Evolutionary conservation across 1,140 invertebrate species (phyloP).

Genomic region (Nylanderia fulva): DNA sequence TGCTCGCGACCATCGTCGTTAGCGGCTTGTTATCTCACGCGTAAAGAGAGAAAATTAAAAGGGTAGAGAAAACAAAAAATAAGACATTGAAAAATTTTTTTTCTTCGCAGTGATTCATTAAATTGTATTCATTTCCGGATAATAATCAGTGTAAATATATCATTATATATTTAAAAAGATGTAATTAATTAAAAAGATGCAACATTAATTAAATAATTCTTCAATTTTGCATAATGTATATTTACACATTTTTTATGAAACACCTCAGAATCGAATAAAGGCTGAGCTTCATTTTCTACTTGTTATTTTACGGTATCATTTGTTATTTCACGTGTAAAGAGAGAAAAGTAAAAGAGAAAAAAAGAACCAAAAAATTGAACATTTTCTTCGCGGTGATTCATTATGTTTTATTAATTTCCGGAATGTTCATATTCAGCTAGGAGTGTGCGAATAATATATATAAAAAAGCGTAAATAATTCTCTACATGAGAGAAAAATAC

Average conservation of each 20-base stretch:
- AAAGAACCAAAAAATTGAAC: neutral
- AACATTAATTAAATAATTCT: slow-evolving; percentile 1
- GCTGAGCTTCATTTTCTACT: neutral
- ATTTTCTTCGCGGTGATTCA: neutral
- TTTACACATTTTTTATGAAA: neutral
- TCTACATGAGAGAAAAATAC: too few species aligned
- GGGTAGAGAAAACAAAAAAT: neutral
- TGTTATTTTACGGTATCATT: too few species aligned
- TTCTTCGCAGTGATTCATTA: neutral
- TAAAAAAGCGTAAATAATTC: neutral
- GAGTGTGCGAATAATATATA: neutral
- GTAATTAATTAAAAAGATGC: neutral
- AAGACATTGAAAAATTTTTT: neutral
- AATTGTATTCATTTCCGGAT: neutral
- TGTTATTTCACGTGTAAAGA: slow-evolving; percentile 43
- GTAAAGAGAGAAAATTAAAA: slow-evolving; percentile 24
- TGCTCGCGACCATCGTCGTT: neutral
- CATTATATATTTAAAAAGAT: neutral
- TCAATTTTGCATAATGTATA: neutral
- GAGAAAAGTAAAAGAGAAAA: neutral
- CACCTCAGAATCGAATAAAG: too few species aligned
- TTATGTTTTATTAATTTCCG: neutral
- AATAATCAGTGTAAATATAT: neutral
- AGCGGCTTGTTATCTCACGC: slow-evolving; percentile 30
- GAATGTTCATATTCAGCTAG: neutral